Base-by-base conservation (phyloP, 2,113 vertebrate species). In the Aegypius monachus region DNA sequence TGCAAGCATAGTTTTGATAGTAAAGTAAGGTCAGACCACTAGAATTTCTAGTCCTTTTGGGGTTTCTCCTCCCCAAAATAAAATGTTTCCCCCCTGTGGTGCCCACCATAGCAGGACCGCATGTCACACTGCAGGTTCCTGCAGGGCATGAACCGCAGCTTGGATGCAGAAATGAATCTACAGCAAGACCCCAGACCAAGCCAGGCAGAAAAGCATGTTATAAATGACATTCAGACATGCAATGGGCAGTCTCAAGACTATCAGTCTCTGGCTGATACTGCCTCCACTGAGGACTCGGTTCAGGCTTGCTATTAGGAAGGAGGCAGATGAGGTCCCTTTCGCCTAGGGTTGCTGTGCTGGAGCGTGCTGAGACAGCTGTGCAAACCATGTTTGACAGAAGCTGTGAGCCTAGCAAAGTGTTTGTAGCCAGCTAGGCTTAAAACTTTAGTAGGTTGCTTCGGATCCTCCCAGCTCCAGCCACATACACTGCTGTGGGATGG, bases 371-470 rank as follows among this genome's bases (percentile, higher is more conserved):
- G 19, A 55, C 20, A 42, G 38, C 21, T 38, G 22, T 45, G 27
- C 21, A 55, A 75, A 71, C 40, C 16, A n/a, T 58, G 6, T 50
- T 68, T 74, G 27, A 68, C 26, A 75, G 68, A 87, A 79, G 22
- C 65, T 65, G 12, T 43, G 21, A 84, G 42, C 4, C 32, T n/a
- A 78, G 15, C 25, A 56, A 88, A 48, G 42, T 48, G 21, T 61
- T 77, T 65, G 17, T 52, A 27, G 45, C 52, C 38, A 48, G 4
- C 8, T 58, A 4, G 27, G 83, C n/a, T 47, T 56, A 61, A 61
- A 79, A 65, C 4, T 58, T 83, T 0, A 74, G 29, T 22, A 43
- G 9, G 16, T 63, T 1, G 2, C 13, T 34, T 74, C 3, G 1
- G 29, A 53, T 17, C 34, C 23, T 63, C 31, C n/a, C 48, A n/a